Evolutionary conservation across 2,888 invertebrate genomes (phyloP).

Genomic region (Meiosimyza decipiens): DNA sequence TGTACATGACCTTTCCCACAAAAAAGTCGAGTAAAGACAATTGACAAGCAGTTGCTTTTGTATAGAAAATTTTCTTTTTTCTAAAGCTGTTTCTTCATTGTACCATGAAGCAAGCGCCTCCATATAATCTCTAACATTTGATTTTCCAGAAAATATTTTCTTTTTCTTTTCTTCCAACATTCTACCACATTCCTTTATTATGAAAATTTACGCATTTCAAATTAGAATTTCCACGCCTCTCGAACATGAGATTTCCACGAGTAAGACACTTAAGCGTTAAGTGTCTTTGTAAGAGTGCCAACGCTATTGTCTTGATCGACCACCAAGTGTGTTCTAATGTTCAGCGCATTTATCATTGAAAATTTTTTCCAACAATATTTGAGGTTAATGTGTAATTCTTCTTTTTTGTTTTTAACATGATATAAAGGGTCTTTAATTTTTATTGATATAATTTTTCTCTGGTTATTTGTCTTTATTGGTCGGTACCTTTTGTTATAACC

Average conservation of each 20-base stretch:
- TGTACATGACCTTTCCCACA: constrained; percentile 20
- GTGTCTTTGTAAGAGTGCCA: constrained; percentile 3
- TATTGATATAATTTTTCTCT: constrained; percentile 22
- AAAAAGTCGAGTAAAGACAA: not conserved
- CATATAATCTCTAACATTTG: too few species aligned
- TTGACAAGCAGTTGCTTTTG: too few species aligned
- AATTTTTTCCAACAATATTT: not conserved
- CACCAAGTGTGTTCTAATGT: constrained; percentile 21
- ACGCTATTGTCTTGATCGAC: not conserved
- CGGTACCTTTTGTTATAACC: not conserved
- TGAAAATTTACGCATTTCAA: constrained; percentile 23
- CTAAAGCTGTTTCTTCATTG: too few species aligned
- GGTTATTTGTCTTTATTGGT: not conserved
- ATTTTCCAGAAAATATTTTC: too few species aligned
- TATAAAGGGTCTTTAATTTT: constrained; percentile 18
- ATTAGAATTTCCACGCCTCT: constrained; percentile 30
- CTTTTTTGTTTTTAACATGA: not conserved
- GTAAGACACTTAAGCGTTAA: constrained; percentile 16
- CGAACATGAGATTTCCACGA: not conserved
- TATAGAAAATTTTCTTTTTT: too few species aligned
- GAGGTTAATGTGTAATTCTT: not conserved
- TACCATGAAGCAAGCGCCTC: too few species aligned
- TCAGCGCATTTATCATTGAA: not conserved
- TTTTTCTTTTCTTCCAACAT: too few species aligned
- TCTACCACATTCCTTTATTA: not conserved